Evolutionary conservation across 2,888 invertebrate genomes (phyloP).

Genomic region (Drosophila colorata): DNA sequence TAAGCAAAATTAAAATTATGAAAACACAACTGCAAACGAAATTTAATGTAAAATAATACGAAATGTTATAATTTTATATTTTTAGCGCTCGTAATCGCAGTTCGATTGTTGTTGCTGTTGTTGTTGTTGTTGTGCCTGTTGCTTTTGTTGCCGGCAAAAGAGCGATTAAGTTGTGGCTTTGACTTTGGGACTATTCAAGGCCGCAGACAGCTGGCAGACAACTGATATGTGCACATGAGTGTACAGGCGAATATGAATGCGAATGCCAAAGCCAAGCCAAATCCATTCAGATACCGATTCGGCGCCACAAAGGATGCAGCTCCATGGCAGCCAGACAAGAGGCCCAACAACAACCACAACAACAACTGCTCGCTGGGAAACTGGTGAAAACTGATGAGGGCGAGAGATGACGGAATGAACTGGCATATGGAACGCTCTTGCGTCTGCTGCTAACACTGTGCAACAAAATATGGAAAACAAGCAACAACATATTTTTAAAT

Average conservation of each 20-base stretch:
- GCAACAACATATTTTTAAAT: neutral
- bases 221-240: slow-evolving; percentile 82
- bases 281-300: slow-evolving; percentile 66
- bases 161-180: slow-evolving; percentile 77
- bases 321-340: slow-evolving; percentile 36
- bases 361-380: slow-evolving; percentile 18
- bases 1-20: slow-evolving; percentile 8
- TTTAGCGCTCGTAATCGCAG: slow-evolving; percentile 15
- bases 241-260: slow-evolving; percentile 32
- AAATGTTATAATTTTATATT: slow-evolving; percentile 55
- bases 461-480: slow-evolving; percentile 3
- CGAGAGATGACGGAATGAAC: slow-evolving; percentile 68
- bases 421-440: slow-evolving; percentile 59
- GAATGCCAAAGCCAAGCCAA: slow-evolving; percentile 42
- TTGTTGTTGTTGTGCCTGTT: slow-evolving; percentile 17
- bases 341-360: slow-evolving; percentile 13
- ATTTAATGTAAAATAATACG: slow-evolving; percentile 16
- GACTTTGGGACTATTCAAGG: slow-evolving; percentile 72
- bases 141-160: slow-evolving; percentile 33
- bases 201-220: slow-evolving; percentile 81
- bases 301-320: slow-evolving; percentile 60
- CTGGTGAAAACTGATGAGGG: slow-evolving; percentile 31
- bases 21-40: slow-evolving; percentile 15
- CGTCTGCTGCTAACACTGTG: slow-evolving; percentile 29
- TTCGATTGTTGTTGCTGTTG: slow-evolving; percentile 17